Percentiles rank a stretch among this genome's conserved stretches.
Evolutionary conservation across 2,797 vertebrate species (phyloP).

Genomic region (Anguilla obscura): DNA sequence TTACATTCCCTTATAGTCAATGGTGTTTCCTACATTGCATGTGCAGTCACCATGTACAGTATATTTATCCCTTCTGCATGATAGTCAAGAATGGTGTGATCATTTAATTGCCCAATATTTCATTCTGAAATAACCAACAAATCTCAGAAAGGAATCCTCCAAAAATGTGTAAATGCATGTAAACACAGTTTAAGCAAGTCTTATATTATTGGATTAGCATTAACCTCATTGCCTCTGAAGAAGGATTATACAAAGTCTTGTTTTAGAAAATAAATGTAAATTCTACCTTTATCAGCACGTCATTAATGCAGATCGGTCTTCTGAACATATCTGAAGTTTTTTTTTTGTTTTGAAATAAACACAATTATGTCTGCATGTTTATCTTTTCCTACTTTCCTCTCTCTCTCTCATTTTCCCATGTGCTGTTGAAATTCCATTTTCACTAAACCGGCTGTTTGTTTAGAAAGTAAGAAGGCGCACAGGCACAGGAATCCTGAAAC

Average conservation of each 20-base stretch:
- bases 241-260: neutral
- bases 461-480: conserved; percentile 37
- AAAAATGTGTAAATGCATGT: neutral
- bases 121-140: neutral
- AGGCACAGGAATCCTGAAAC: conserved; percentile 57
- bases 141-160: neutral
- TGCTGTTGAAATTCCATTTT: conserved; percentile 36
- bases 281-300: neutral
- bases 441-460: conserved; percentile 45
- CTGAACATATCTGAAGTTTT: neutral
- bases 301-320: neutral
- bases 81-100: neutral
- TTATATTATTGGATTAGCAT: neutral
- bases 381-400: neutral
- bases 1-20: neutral
- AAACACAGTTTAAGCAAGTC: neutral
- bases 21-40: neutral
- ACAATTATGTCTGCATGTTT: conserved; percentile 1
- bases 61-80: neutral
- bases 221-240: neutral
- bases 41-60: neutral
- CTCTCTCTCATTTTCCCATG: conserved; percentile 36
- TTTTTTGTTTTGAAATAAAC: neutral
- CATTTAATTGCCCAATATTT: neutral
- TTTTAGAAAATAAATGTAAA: neutral